Base-by-base conservation (phyloP, 2,888 invertebrate species). In the Marronus borbonicus region DNA sequence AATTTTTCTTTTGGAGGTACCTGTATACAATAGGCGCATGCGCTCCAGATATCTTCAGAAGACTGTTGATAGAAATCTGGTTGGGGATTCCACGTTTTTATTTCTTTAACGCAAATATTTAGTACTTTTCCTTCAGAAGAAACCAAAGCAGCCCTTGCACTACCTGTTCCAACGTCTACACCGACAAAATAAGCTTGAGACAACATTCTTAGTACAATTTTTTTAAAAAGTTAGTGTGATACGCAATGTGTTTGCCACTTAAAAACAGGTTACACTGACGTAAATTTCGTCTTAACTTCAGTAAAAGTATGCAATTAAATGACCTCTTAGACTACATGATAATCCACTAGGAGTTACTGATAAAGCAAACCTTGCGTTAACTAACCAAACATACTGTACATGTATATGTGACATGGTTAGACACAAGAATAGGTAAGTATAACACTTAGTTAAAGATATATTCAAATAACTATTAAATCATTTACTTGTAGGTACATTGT, bases 141-240 rank as follows among this genome's bases (percentile, higher is more conserved):
- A 3, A 97, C 94, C 50, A 98, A 89, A 3, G 95, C 97, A 7
- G 96, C 97, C 81, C 98, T 90, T 0, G 93, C 97, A 89, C 98
- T 97, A 14, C 95, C 95, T 1, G 97, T 97, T 4, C 98, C 98
- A 55, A 98, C 97, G 89, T 98, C 98, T 12, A 98, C 96, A 78
- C 97, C 97, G 85, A 97, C 90, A 86, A 95, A 96, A 87, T 92
- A 94, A 79, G 85, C 62, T 50, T 66, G 58, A 2, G 68, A 60
- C 17, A 52, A 50, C 39, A 49, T 76, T 55, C 31, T 72, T 17
- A 24, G 14, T 28, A 52, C 12, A 55, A 8, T 17, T 1, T 28
- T 49, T 36, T n/a, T n/a, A 2, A 24, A 24, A 36, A 17, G 58
- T 58, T 49, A 36, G 36, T 36, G 36, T 20, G 20, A 24, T 24